A percentile compares a stretch with the other conserved stretches of the same genome.
Conservation (phyloP, 2,888 invertebrate genomes). For the Nipponacmea schrenckii region DNA sequence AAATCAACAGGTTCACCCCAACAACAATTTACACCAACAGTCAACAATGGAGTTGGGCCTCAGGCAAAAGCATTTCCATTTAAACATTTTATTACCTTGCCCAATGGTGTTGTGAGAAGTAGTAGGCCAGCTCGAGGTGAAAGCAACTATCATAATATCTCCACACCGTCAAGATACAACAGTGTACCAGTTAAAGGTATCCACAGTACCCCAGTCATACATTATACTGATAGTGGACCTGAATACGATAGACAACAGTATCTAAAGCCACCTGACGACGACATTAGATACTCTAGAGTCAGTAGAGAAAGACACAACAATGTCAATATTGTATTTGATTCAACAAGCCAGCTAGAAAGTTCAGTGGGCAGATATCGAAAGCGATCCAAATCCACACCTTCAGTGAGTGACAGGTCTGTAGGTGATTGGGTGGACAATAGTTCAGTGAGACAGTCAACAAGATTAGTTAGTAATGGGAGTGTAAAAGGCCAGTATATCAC, state of each 20-base stretch:
- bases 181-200: slow-evolving; percentile 13
- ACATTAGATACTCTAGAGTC: not conserved
- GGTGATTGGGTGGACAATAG: slow-evolving; percentile 32
- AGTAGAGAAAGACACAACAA: slow-evolving; percentile 1
- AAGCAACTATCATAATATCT: not conserved
- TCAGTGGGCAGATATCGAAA: slow-evolving; percentile 38
- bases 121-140: slow-evolving; percentile 6
- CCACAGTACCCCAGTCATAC: not conserved
- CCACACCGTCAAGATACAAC: not conserved
- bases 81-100: slow-evolving; percentile 49
- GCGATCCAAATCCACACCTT: slow-evolving; percentile 44
- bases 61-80: slow-evolving; percentile 33
- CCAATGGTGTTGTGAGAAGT: slow-evolving; percentile 34
- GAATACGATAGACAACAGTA: no score
- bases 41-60: not conserved
- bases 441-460: not conserved
- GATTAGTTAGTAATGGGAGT: slow-evolving; percentile 1
- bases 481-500: not conserved
- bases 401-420: slow-evolving; percentile 33
- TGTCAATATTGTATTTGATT: slow-evolving; percentile 3
- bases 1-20: slow-evolving; percentile 25
- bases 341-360: slow-evolving; percentile 1
- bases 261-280: not conserved
- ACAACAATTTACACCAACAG: not conserved
- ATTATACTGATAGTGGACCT: no score